Base-by-base conservation (phyloP, 2,888 invertebrate genomes). In the Coelinius sp. region DNA sequence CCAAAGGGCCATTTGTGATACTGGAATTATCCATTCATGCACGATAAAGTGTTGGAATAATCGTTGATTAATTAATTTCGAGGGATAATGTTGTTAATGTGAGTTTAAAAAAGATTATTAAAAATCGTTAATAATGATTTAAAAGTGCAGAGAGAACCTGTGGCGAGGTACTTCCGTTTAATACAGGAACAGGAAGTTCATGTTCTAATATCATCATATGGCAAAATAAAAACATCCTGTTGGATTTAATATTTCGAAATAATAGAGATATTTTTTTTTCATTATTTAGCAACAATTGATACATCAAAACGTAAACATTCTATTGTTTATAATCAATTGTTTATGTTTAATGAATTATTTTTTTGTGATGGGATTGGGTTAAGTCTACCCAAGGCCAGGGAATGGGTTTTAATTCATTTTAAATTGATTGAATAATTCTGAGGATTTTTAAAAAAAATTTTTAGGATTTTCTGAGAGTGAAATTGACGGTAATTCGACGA, bases 171-270 rank as follows among this genome's bases (percentile, higher is more conserved):
- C 85, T 86, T 86, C 86, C 86, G 86, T 84, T 78, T 76, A 82
- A 81, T 81, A 87, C 87, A 87, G 87, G 87, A 87, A 87, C 87
- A 87, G 87, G 87, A 87, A 87, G 87, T 87, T 83, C 82, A 81
- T 81, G 78, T 44, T n/a, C 75, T 81, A 75, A 65, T 74, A 78
- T 79, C 77, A n/a, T 77, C 79, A 79, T 80, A 83, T 82, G 79
- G 83, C 83, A 77, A 83, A 84, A 84, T 83, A 85, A 85, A 83
- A 85, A 86, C 86, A 86, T 86, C 86, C 86, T 86, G 86, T 86
- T 74, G 77, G 76, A 81, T 79, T 77, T 78, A 80, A 81, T 78
- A 79, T 82, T 84, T 81, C 80, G 82, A 82, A 81, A 79, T 78
- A 81, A 59, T 49, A 20, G 35, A n/a, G 1, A 14, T 27, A 14